Evolutionary conservation across 2,113 vertebrate species (phyloP).

Genomic region (Chloropsis cyanopogon): DNA sequence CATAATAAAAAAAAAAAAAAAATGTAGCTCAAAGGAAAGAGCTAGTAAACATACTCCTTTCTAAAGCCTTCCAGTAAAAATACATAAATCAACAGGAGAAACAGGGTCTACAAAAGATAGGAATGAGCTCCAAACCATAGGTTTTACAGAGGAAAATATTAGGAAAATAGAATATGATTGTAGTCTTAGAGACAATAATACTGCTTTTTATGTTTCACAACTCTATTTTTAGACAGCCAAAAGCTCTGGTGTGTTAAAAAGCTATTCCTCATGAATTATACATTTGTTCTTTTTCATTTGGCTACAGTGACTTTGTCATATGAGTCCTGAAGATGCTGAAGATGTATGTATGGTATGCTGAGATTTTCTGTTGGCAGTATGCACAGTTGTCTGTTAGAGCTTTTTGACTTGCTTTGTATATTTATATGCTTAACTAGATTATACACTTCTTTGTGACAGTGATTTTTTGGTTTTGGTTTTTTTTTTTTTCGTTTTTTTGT

Average conservation of each 20-base stretch:
- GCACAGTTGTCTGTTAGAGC: background rate
- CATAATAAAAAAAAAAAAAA: background rate
- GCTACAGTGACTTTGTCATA: constrained; percentile 60
- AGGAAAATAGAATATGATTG: constrained; percentile 7
- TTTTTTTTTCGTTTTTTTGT: background rate
- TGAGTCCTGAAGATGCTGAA: constrained; percentile 46
- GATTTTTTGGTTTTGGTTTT: background rate
- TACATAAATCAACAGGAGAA: constrained; percentile 36
- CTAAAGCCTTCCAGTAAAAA: constrained; percentile 23
- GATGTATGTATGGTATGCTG: background rate
- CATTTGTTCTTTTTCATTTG: constrained; percentile 67
- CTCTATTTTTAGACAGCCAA: constrained; percentile 67
- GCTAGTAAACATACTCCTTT: constrained; percentile 24
- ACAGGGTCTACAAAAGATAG: background rate
- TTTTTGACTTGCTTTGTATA: constrained; percentile 28
- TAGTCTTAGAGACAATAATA: constrained; percentile 43
- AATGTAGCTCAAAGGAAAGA: background rate
- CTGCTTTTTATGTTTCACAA: constrained; percentile 33
- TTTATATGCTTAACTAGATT: constrained; percentile 9
- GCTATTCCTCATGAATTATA: constrained; percentile 71
- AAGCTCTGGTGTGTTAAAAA: constrained; percentile 65
- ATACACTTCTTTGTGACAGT: background rate
- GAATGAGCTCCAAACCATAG: background rate
- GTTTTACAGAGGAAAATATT: background rate
- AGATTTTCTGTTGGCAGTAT: constrained; percentile 24